Base-by-base conservation (phyloP, 30 jellyfish, hydroid and myxozoan species). In the Rhopilema esculentum region DNA sequence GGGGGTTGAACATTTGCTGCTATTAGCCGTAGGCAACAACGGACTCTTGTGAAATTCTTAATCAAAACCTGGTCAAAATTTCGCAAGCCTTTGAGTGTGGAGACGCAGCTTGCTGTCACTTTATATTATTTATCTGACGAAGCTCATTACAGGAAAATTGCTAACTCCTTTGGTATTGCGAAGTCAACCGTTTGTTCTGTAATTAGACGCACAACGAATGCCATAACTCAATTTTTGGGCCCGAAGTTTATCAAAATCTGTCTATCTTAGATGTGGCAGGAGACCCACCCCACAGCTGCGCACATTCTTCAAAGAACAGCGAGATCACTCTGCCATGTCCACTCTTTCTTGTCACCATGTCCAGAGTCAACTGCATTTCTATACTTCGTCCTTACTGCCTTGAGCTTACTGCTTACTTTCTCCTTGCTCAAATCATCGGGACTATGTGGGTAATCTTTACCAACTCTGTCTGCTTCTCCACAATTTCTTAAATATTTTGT, bases 111-210 rank as follows among this genome's bases (percentile, higher is more conserved):
- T 23, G 87, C 90, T 61, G 90, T 80, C 25, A 61, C 69, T 8
- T 84, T 78, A 51, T 78, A 78, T 53, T 80, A 61, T 80, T 31
- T 80, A 27, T 63, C 69, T 16, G 90, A 80, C 70, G 48, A 80
- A 29, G 88, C 83, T 15, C 87, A 77, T 77, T 62, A 80, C 49
- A 25, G 83, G 25, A 80, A 80, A 27, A 80, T 66, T 61, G 90
- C 87, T 22, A 75, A 75, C 22, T 4, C 90, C 32, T 80, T 62
- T 80, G 75, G 88, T 49, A 77, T 77, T 77, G 88, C 78, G 15
- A 40, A 4, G 22, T 77, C 88, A 7, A 77, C 88, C 1, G 88
- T 61, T 77, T 77, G 48, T 1, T 7, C 78, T 1, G 32, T 77
- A 23, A 77, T 33, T 6, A 51, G 88, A 49, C 57, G 84, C 62